Base-by-base conservation (phyloP, 35 echinoderm and acorn worm species). In the Eucidaris tribuloides region DNA sequence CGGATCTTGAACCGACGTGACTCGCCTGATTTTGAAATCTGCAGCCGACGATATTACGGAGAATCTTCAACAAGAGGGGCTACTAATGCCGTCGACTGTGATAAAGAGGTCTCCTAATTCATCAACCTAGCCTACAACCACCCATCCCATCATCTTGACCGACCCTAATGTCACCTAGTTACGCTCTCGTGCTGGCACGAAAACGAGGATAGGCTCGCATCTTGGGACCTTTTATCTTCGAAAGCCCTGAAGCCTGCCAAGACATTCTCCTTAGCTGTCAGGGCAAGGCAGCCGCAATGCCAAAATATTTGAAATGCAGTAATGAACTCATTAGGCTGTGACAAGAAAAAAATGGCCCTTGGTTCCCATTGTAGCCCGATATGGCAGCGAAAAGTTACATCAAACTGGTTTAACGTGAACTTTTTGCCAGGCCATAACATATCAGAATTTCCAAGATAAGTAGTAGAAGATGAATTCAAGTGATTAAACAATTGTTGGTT, bases 141-240 rank as follows among this genome's bases (percentile, higher is more conserved):
- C n/a, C n/a, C n/a, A n/a, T n/a, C n/a, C n/a, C n/a, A n/a, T n/a
- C n/a, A n/a, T n/a, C n/a, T n/a, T n/a, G n/a, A n/a, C n/a, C n/a
- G n/a, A n/a, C n/a, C n/a, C n/a, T n/a, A n/a, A n/a, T n/a, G n/a
- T n/a, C n/a, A n/a, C n/a, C n/a, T n/a, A n/a, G n/a, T n/a, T n/a
- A n/a, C n/a, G n/a, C n/a, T n/a, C 90, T 14, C 64, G 70, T 35
- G 87, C 88, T n/a, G 65, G 64, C 36, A 55, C 56, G 36, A 90
- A 85, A 80, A 11, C 83, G 79, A 38, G 92, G 91, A 27, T 86
- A 96, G 48, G 83, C 92, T 0, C 74, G 92, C 42, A 84, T 88
- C 3, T 57, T 96, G 46, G 79, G 88, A 96, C 32, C 74, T 83
- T 37, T 49, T 96, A 18, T 82, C 92, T 17, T 79, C 64, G 31